Base-by-base conservation (phyloP, 2,888 invertebrate genomes). In the Sipunculus nudus region DNA sequence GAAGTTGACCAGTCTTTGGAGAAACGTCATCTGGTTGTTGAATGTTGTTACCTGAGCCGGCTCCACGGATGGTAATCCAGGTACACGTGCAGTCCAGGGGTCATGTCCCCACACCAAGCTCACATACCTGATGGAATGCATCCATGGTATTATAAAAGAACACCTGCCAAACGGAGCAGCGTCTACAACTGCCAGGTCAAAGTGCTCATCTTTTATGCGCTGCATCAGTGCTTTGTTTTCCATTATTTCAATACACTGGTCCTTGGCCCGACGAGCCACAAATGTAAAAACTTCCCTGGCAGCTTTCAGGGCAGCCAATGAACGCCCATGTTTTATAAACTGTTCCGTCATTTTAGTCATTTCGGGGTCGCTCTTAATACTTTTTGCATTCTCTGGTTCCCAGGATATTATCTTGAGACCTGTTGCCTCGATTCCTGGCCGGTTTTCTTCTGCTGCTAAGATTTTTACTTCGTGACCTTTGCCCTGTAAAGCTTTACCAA, bases 131-230 rank as follows among this genome's bases (percentile, higher is more conserved):
- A 63, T 28, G 1, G 35, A 13, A 19, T 59, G 31, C 6, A 46
- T 26, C 25, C 55, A 55, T 2, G 55, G 59, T 8, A 63, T 38
- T 19, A 49, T 31, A 28, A 49, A 63, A 23, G 39, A 29, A 21
- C 43, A 50, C 3, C 59, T 45, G 8, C 35, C 32, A n/a, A 38
- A 23, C 13, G 39, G 31, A 31, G 59, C 32, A 25, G 59, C 63
- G 28, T 63, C 59, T 29, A 63, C 39, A n/a, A 63, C 59, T 1
- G 50, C 59, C 16, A 63, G 21, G 28, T 59, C 59, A 40, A 54
- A 59, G 13, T 52, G 45, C 50, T 54, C 28, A 13, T 50, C 46
- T 16, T 49, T 23, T 39, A 61, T 13, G 4, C 32, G 25, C 8
- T 28, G 26, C 54, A 54, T 31, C 10, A 54, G 19, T 21, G 25